Base-by-base conservation (phyloP, 2,113 vertebrate species). In the Coracopsis vasa region DNA sequence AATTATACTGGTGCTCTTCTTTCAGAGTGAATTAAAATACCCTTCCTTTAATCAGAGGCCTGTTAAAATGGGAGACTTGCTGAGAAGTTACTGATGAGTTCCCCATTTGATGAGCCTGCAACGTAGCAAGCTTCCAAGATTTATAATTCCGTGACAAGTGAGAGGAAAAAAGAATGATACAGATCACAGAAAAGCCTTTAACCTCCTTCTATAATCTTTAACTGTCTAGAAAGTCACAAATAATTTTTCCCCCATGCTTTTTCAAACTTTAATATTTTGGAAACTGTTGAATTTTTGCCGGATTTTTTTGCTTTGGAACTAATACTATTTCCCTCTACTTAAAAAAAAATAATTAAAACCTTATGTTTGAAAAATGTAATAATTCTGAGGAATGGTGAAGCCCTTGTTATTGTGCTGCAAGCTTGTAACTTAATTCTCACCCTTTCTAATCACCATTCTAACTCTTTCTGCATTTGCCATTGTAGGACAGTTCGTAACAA, bases 11-110 rank as follows among this genome's bases (percentile, higher is more conserved):
- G 47, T 71, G 39, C 3, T 95, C 2, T 65, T 74, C 51, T 65
- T 94, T 82, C 23, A 45, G 37, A 33, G 14, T 5, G 1, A 66
- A 88, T 90, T 70, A 80, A 94, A 95, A 90, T 69, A 73, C 51
- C 12, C 27, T 69, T 91, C 60, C 33, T 29, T 80, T 50, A 53
- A 37, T 88, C 69, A 45, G 29, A 95, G 56, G 17, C 41, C 77
- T 61, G 19, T 83, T 96, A 91, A 95, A 97, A 96, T 78, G 82
- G 45, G 84, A 74, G 44, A 15, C 58, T 94, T 88, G 29, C 69
- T 84, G 27, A 71, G 69, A 65, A 77, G 27, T 35, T 77, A 41
- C 28, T 75, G 67, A 58, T 27, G 47, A 83, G 9, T 44, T 47
- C 35, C 58, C 33, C 45, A 33, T 54, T 41, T 81, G 65, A 86